Conservation (phyloP, 2,888 invertebrate species). For the Anorthoa munda region DNA sequence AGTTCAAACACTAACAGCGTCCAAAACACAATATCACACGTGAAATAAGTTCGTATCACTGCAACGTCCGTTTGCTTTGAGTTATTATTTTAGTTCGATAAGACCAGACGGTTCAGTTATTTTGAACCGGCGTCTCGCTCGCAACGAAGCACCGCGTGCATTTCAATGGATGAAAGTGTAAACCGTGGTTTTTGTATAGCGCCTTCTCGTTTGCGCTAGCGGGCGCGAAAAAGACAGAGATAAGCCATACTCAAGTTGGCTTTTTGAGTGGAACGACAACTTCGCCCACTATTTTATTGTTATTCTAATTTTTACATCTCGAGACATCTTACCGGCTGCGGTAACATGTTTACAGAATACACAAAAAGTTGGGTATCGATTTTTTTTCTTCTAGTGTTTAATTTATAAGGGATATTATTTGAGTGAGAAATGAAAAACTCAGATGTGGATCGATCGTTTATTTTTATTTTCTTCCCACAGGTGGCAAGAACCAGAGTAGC, state of each 20-base stretch:
- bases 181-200: conserved; percentile 90
- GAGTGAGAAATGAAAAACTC: conserved; percentile 75
- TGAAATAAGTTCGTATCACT: conserved; percentile 76
- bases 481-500: conserved; percentile 90
- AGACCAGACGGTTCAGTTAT: conserved; percentile 82
- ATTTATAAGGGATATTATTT: background rate
- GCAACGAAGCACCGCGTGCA: conserved; percentile 88
- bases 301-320: conserved; percentile 80
- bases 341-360: conserved; percentile 51
- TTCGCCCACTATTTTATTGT: conserved; percentile 87
- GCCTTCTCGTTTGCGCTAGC: conserved; percentile 81
- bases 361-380: conserved; percentile 28
- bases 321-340: conserved; percentile 61
- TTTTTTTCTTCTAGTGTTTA: background rate
- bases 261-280: conserved; percentile 82
- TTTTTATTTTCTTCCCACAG: conserved; percentile 88
- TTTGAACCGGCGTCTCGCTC: conserved; percentile 86
- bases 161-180: conserved; percentile 90
- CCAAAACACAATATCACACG: conserved; percentile 74
- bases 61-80: conserved; percentile 73
- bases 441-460: conserved; percentile 84
- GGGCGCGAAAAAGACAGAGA: conserved; percentile 78
- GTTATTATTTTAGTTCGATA: conserved; percentile 83
- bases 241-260: conserved; percentile 78
- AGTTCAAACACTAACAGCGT: conserved; percentile 60